Conservation (phyloP, 2,888 invertebrate genomes). For the Griposia aprilina region DNA sequence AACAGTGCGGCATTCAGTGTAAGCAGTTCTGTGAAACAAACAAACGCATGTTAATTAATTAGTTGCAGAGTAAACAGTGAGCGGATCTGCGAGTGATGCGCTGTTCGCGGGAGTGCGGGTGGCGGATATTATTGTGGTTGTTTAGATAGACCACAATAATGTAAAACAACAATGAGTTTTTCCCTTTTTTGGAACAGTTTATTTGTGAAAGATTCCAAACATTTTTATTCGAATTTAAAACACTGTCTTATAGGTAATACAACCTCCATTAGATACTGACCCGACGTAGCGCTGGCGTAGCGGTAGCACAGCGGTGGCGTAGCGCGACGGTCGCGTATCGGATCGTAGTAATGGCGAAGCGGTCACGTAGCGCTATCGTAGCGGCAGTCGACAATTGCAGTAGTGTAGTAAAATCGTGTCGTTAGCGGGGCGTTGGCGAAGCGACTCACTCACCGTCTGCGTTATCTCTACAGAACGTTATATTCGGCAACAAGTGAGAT, state of each 20-base stretch:
- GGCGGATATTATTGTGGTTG: not conserved
- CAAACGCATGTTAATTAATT: conserved; percentile 18
- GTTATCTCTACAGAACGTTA: not conserved
- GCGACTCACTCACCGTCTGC: not conserved
- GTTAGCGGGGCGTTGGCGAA: not conserved
- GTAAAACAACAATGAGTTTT: not conserved
- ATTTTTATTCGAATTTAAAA: not conserved
- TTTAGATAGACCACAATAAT: no score
- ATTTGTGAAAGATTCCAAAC: not conserved
- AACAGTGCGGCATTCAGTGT: conserved; percentile 24
- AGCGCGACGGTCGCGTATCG: not conserved
- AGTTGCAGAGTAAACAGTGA: not conserved
- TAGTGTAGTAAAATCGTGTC: not conserved
- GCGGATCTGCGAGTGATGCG: not conserved
- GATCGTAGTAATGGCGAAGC: not conserved
- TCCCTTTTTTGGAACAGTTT: not conserved
- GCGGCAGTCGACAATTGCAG: not conserved
- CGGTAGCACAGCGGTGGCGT: not conserved
- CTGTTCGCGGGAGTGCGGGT: not conserved
- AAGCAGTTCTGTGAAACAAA: conserved; percentile 5
- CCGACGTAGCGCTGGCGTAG: not conserved
- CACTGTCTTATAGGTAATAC: not conserved
- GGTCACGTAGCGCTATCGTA: not conserved
- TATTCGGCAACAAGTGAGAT: not conserved
- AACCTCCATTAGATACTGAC: not conserved